Evolutionary conservation across 2,113 vertebrate species (phyloP), one percentile per base, ranked within the genome.

Genomic region (Ellobius talpinus): DNA sequence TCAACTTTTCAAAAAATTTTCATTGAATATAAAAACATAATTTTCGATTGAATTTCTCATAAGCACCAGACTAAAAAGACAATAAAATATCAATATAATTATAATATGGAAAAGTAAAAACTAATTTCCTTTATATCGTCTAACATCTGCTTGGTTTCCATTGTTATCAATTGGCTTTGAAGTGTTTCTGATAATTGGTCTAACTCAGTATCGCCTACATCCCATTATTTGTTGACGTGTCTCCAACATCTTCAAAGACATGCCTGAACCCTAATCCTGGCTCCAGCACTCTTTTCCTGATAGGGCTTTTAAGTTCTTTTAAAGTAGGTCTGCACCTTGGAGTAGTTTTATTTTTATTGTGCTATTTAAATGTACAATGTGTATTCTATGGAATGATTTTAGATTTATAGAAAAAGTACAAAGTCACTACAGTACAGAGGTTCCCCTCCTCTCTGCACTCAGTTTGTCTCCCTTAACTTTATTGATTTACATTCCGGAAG

Each of bases 121-220:
- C 58, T 85, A 89, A 58, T 70, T 91, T 91, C 3, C 24, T 89
- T 93, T 89, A n/a, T 72, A 26, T 94, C n/a, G 39, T 77, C 68
- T 95, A 58, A 4, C 73, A 52, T 63, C 6, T 89, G 16, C 63
- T 95, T 81, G 79, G 3, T 92, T 36, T 76, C 91, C 55, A 47
- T 29, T 96, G 92, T 84, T 94, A 73, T 89, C 16, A 19, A 4
- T 91, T 76, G 31, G 50, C 31, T 79, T 52, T 87, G 33, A 86
- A 84, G 17, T 61, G 1, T 87, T 76, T 94, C 47, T 76, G 68
- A 66, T 39, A 82, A 26, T 88, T 91, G 50, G 31, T 76, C 82
- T 21, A 76, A 14, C 87, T 76, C 14, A 82, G 73, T 47, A 58
- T 94, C 16, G 77, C 24, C 19, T 63, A 78, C 4, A 65, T 6